A percentile compares a stretch with the other conserved stretches of the same genome.
These are phyloP conservation scores for Onychostoma macrolepis DNA, from an alignment of 2,113 vertebrate species.

Conservation along the genomic window DNA sequence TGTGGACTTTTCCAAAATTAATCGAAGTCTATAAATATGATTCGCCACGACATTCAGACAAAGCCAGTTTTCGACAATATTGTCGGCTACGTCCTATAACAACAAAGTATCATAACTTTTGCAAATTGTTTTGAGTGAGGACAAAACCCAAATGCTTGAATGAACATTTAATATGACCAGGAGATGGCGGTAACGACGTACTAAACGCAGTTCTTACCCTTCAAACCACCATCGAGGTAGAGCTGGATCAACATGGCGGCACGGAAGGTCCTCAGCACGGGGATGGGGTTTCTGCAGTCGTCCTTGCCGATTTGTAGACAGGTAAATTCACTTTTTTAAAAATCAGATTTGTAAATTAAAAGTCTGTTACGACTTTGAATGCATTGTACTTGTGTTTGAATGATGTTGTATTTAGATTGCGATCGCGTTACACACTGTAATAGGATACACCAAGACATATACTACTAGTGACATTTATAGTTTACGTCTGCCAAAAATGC, in stretches of 20 bases:
- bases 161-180: not conserved
- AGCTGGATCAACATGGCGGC: conserved; percentile 69
- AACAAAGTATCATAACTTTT: not conserved
- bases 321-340: conserved; percentile 57
- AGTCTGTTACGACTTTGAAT: not conserved
- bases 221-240: conserved; percentile 10
- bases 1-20: not conserved
- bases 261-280: conserved; percentile 59
- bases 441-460: not conserved
- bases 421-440: not conserved
- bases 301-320: conserved; percentile 64
- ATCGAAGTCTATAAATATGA: not conserved
- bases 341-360: not conserved
- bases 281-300: conserved; percentile 67
- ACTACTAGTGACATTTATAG: not conserved
- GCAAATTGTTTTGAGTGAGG: not conserved
- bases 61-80: not conserved
- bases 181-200: conserved; percentile 22
- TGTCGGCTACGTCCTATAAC: not conserved
- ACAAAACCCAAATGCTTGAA: not conserved
- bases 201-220: not conserved
- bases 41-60: not conserved
- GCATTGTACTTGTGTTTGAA: not conserved
- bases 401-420: not conserved
- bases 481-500: not conserved